Evolutionary conservation across 2,888 invertebrate species (phyloP).

Genomic region (Zygogramma bicolorata): DNA sequence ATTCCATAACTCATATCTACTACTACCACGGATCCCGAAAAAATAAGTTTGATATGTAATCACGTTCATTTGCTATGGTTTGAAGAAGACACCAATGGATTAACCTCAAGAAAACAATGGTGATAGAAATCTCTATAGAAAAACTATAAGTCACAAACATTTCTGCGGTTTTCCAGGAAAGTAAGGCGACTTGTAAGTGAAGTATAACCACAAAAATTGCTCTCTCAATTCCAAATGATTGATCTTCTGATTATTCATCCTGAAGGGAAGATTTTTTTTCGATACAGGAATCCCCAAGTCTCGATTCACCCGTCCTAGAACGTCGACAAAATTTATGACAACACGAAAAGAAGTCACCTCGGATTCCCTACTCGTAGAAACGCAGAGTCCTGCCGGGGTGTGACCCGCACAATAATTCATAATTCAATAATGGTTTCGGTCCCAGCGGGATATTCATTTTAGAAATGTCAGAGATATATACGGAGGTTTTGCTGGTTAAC

Average conservation of each 20-base stretch:
- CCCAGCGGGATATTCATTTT: constrained; percentile 43
- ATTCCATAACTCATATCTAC: too few relatives aligned
- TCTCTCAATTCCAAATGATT: neutral
- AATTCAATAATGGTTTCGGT: constrained; percentile 46
- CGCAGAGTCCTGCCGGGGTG: constrained; percentile 41
- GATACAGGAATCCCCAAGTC: neutral
- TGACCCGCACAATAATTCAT: constrained; percentile 49
- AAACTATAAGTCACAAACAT: too few relatives aligned
- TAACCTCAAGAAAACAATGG: too few relatives aligned
- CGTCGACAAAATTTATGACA: constrained; percentile 22
- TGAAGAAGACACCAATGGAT: too few relatives aligned
- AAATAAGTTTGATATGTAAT: too few relatives aligned
- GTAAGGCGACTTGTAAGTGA: too few relatives aligned
- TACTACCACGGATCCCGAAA: too few relatives aligned
- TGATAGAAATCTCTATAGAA: too few relatives aligned
- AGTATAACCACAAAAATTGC: too few relatives aligned
- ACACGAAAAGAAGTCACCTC: constrained; percentile 10
- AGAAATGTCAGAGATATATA: constrained; percentile 41
- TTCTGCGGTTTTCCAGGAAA: too few relatives aligned
- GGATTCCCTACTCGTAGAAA: constrained; percentile 36
- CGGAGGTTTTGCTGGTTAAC: constrained; percentile 38
- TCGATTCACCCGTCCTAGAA: neutral
- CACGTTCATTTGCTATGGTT: too few relatives aligned
- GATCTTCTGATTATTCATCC: too few relatives aligned
- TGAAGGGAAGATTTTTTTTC: neutral